These are phyloP conservation scores for Volucella inflata DNA, from an alignment of 2,888 invertebrate species.

Conservation along the genomic window DNA sequence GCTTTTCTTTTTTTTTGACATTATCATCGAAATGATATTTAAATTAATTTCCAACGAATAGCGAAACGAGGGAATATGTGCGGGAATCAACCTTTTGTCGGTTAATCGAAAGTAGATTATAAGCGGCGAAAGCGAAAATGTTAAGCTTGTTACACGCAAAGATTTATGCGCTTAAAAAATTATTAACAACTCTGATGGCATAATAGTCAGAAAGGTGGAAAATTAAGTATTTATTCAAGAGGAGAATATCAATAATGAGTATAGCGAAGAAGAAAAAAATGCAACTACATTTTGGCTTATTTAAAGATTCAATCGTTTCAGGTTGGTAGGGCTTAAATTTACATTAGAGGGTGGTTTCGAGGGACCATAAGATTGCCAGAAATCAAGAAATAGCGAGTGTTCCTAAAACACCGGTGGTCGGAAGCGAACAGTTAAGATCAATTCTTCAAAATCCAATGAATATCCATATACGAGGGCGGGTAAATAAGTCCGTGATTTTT, in stretches of 20 bases:
- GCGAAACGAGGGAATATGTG: neutral
- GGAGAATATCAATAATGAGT: neutral
- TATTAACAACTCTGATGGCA: conserved; percentile 48
- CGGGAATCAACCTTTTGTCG: conserved; percentile 42
- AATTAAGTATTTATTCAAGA: conserved; percentile 58
- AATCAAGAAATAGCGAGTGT: too few relatives aligned
- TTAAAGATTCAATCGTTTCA: neutral
- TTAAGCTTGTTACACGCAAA: conserved; percentile 49
- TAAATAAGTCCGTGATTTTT: too few relatives aligned
- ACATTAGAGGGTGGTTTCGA: too few relatives aligned
- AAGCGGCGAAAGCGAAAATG: conserved; percentile 40
- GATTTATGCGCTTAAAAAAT: conserved; percentile 52
- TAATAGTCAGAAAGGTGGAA: conserved; percentile 11
- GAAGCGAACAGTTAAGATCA: too few relatives aligned
- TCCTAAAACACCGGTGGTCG: too few relatives aligned
- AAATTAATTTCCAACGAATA: conserved; percentile 57
- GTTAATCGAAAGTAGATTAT: conserved; percentile 70
- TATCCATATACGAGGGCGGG: too few relatives aligned
- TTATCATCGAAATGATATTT: conserved; percentile 56
- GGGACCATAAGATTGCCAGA: too few relatives aligned
- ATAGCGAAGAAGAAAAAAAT: neutral
- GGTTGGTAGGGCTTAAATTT: too few relatives aligned
- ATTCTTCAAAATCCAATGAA: too few relatives aligned
- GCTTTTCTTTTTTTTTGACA: neutral
- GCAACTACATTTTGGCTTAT: neutral